Base-by-base conservation (phyloP, 2,797 vertebrate genomes). In the Takifugu ocellatus region DNA sequence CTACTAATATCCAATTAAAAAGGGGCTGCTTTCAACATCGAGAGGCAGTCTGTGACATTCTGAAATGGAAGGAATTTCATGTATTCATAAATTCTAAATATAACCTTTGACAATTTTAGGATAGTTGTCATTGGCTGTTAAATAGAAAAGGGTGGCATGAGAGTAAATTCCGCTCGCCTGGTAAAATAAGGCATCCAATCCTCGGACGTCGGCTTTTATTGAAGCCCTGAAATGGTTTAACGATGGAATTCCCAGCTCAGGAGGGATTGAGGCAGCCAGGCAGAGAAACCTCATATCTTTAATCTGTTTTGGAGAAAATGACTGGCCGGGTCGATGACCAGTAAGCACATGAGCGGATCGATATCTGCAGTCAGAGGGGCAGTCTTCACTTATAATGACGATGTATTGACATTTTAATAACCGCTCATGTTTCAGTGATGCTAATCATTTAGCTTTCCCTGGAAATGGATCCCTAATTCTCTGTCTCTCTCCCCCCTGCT, bases 321-420 rank as follows among this genome's bases (percentile, higher is more conserved):
- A 84, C 81, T 81, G 75, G 74, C 76, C 16, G 21, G 83, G 76
- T 90, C 85, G 72, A 88, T 91, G 86, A 74, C 72, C 78, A 84
- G 82, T 89, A 86, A 86, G 87, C 83, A 83, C 84, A 81, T 64
- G 75, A 81, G 83, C 56, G 57, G 78, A 89, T 91, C 89, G 76
- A 90, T 90, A 85, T 51, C 74, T 81, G 80, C 83, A 82, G 84
- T 90, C 86, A 68, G 59, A 68, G 83, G 85, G 89, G 88, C 86
- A 88, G 86, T 89, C 85, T 81, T 88, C 81, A 82, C 83, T 84
- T 89, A 88, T 85, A 88, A 91, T 91, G 88, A 91, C 87, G 84
- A 79, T 82, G 74, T 88, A 90, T 91, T 88, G 91, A 91, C 84
- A 87, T 89, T 88, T 88, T 87, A 87, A 90, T 90, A 88, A 88